Evolutionary conservation across 2,113 vertebrate species (phyloP).

Genomic region (Pygoscelis adeliae): DNA sequence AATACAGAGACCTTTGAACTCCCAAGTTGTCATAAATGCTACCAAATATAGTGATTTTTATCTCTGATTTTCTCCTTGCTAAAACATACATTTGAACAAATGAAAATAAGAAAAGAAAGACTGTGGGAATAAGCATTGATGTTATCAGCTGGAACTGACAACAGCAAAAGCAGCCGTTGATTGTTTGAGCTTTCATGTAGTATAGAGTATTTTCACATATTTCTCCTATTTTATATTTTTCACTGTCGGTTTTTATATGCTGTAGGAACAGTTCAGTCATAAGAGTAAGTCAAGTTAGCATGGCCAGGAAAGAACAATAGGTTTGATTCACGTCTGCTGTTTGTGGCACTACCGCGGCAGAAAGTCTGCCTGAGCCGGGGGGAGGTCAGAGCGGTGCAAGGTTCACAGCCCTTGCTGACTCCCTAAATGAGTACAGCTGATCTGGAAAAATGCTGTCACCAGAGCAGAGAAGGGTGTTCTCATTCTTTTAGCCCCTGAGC

Average conservation of each 20-base stretch:
- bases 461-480: neutral
- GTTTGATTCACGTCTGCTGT: constrained; percentile 51
- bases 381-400: neutral
- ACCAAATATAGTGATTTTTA: neutral
- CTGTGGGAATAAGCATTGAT: neutral
- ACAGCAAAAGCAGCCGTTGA: neutral
- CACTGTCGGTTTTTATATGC: neutral
- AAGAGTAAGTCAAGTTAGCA: constrained; percentile 54
- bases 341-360: neutral
- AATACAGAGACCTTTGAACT: neutral
- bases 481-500: constrained; percentile 18
- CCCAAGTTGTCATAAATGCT: neutral
- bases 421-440: constrained; percentile 28
- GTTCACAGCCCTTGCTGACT: constrained; percentile 25
- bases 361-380: neutral
- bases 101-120: constrained; percentile 4
- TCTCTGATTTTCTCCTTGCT: neutral
- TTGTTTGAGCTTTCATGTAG: neutral
- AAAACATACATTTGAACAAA: neutral
- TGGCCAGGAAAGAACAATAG: constrained; percentile 50
- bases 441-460: neutral
- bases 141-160: neutral
- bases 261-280: neutral
- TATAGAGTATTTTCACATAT: neutral
- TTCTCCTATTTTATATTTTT: neutral